Evolutionary conservation across 2,113 vertebrate genomes (phyloP), one percentile per base, ranked within the genome.

Genomic region (Takifugu bimaculatus): DNA sequence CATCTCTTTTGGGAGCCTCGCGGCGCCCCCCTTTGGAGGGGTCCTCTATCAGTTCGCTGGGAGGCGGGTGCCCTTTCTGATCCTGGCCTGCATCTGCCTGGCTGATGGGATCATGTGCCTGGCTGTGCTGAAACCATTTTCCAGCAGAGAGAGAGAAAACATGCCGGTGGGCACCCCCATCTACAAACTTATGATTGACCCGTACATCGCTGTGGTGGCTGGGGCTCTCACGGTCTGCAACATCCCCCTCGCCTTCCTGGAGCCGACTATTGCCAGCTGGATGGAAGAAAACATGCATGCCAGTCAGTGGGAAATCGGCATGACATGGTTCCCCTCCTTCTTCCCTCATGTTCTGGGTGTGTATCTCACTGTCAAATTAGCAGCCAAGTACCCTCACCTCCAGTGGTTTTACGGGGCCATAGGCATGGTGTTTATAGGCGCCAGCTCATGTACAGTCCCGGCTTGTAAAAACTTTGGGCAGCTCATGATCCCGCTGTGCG

Each of bases 401-500:
- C 97, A 98, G 80, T 99, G 97, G 97, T 94, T 99, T 54, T 99
- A 96, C 0, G 96, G 95, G 15, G 95, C 96, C 0, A 77, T 99
- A 11, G 97, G 97, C 15, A 92, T 99, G 92, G 94, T 93, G n/a
- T 88, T 94, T 60, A 98, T 99, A 0, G 96, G 97, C 0, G 95
- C 93, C 51, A 98, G 95, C 81, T 99, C 97, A 0, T 98, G 96
- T 82, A 74, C 93, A 1, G 92, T 99, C 60, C 95, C 97, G 0
- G 95, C 94, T 63, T 99, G 97, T 79, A 93, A 91, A 82, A 97
- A 88, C 89, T 98, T 98, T 48, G 90, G 90, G 6, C 92, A 97
- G 66, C 90, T 99, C 2, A 94, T 96, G 62, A 39, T 93, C 52
- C 94, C 96, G 13, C 88, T 99, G 62, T 98, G 96, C 12, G 95